These are phyloP conservation scores for Cephus pulcher DNA, from an alignment of 2,888 invertebrate species.

Conservation along the genomic window DNA sequence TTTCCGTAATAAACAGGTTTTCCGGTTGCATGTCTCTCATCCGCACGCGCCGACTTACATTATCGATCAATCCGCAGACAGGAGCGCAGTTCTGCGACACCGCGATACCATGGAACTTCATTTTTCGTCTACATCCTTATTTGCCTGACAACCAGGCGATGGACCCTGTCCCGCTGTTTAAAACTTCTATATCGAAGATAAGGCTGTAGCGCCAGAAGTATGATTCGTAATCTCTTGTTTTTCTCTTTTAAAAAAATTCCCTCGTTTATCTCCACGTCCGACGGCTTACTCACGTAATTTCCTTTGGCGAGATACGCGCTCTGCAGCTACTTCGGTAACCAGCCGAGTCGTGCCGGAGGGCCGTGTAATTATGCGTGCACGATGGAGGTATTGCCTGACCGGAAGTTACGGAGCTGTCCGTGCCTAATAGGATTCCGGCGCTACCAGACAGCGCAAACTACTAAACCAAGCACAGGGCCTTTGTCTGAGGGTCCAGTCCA, in stretches of 20 bases:
- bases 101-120: neutral
- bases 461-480: slow-evolving; percentile 7
- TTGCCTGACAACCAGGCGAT: neutral
- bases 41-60: neutral
- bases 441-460: neutral
- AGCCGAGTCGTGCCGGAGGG: slow-evolving; percentile 25
- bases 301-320: neutral
- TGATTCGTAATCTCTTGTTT: neutral
- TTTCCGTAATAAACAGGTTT: neutral
- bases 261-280: neutral
- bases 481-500: slow-evolving; percentile 16
- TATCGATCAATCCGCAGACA: neutral
- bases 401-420: slow-evolving; percentile 42
- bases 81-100: neutral
- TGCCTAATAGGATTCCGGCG: slow-evolving; percentile 31
- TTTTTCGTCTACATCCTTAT: neutral
- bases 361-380: slow-evolving; percentile 48
- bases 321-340: neutral
- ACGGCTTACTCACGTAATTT: neutral
- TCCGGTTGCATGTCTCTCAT: neutral
- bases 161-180: neutral
- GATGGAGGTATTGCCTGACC: slow-evolving; percentile 43
- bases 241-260: neutral
- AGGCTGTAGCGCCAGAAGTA: neutral
- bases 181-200: neutral